Evolutionary conservation across 37 sponge, comb jelly and placozoan genomes (phyloP), one percentile per base, ranked within the genome.

Genomic region (Corticium candelabrum): DNA sequence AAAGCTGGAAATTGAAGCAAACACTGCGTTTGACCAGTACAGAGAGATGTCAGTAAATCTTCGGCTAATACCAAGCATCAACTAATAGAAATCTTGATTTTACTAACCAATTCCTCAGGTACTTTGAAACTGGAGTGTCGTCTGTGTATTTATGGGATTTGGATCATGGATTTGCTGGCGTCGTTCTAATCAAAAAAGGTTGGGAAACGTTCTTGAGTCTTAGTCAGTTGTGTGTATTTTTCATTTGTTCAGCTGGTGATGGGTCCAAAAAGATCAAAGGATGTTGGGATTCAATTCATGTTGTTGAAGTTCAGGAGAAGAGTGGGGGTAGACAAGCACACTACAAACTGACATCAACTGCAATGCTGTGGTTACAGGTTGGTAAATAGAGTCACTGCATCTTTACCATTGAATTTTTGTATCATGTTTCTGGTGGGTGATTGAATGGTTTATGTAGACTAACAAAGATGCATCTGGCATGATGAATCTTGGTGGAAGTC

Each of bases 211-310:
- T 70, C 33, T 34, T n/a, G 5, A 70, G 5, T 70, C 21, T 15
- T 32, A 15, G 4, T 70, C 21, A n/a, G 34, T n/a, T 33, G 11
- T 56, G 37, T 76, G 68, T n/a, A 5, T 76, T 68, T 70, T n/a
- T 33, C 35, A 7, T 70, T n/a, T 15, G 27, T 3, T 33, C 62
- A 83, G 79, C 89, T 7, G 96, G 96, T 29, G 97, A 93, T 71
- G 78, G 78, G 27, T 90, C 85, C 21, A 91, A 96, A 78, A 88
- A 74, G 50, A 93, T 90, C 79, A 96, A 90, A 79, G 94, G 97
- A 4, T 89, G 93, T 80, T 96, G 97, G 97, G 97, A 96, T 84
- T 93, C 94, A 40, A 96, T 96, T 35, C 97, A 96, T 68, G 97
- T 96, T 3, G 85, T 96, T 33, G 97, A 96, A 75, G 97, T 96